These are phyloP conservation scores for Vollenhovia emeryi DNA, from an alignment of 1,140 invertebrate genomes.

Conservation along the genomic window DNA sequence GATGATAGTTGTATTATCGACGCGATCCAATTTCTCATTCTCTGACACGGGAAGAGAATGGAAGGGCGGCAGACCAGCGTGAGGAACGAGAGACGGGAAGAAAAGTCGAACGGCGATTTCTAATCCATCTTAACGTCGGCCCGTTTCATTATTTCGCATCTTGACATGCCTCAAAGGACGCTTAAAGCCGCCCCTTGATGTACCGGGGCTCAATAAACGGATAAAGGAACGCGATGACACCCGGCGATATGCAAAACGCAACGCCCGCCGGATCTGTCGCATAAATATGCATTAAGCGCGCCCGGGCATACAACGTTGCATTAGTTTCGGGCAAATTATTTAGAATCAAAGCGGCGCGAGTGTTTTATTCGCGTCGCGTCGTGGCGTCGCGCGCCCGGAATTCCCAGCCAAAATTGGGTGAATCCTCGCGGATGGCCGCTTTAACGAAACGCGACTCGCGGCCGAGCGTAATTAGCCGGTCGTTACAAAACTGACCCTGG, in stretches of 20 bases:
- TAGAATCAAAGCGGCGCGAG: conserved; percentile 28
- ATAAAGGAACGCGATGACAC: conserved; percentile 30
- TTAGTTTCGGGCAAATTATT: conserved; percentile 50
- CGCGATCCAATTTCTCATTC: neutral
- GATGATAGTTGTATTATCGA: neutral
- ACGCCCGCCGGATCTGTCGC: conserved; percentile 31
- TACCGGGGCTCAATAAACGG: conserved; percentile 36
- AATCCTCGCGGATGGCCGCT: neutral
- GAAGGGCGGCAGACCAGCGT: neutral
- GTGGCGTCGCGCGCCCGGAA: neutral
- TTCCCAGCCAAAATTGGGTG: neutral
- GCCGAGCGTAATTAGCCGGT: neutral
- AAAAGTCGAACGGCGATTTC: neutral
- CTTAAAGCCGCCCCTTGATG: conserved; percentile 25
- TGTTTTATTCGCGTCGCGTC: conserved; percentile 35
- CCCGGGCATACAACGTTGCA: conserved; percentile 22
- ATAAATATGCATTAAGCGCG: conserved; percentile 52
- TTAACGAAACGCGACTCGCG: neutral
- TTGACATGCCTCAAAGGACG: conserved; percentile 39
- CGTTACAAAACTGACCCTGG: neutral
- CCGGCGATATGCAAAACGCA: conserved; percentile 40
- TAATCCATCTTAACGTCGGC: conserved; percentile 16
- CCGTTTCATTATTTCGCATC: conserved; percentile 49
- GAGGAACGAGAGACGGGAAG: too few species aligned
- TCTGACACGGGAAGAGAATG: neutral